phyloP scores from a whole-genome alignment of 1,140 invertebrate species.

The Diabrotica undecimpunctata region DNA sequence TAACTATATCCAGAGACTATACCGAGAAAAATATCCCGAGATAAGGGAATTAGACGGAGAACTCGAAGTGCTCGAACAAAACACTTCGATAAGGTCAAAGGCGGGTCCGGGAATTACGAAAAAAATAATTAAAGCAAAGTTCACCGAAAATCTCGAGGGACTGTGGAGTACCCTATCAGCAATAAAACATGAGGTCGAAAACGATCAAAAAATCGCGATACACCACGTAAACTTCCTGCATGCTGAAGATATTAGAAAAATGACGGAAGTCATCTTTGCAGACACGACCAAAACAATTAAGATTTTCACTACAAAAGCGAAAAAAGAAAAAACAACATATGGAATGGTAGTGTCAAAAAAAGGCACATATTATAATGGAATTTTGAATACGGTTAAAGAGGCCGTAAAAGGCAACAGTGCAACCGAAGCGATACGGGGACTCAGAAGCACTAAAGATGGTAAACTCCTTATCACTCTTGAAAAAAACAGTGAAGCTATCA shows the following conservation, averaged over 20 bases:
- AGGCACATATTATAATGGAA: background rate
- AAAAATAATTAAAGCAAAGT: background rate
- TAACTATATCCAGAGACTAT: constrained; percentile 5
- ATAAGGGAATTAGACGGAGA: background rate
- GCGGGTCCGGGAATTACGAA: background rate
- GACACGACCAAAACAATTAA: background rate
- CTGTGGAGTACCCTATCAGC: too few species aligned
- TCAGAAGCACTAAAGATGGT: too few species aligned
- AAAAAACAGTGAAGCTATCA: too few species aligned
- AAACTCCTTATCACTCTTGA: too few species aligned
- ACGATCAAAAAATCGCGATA: too few species aligned
- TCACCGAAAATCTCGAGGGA: too few species aligned
- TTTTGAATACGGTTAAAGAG: background rate
- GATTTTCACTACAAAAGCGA: background rate
- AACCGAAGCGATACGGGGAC: too few species aligned
- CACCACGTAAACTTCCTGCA: constrained; percentile 1
- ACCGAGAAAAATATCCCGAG: constrained; percentile 9
- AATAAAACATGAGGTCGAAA: too few species aligned
- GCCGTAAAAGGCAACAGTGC: background rate
- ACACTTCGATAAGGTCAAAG: background rate
- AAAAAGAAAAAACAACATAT: constrained; percentile 3
- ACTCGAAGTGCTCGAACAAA: constrained; percentile 6
- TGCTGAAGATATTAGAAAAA: constrained; percentile 7
- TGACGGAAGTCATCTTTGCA: constrained; percentile 12
- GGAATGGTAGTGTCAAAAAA: background rate